These are phyloP conservation scores for Chrysaora quinquecirrha DNA, from an alignment of 30 jellyfish, hydroid and myxozoan species.

Conservation along the genomic window DNA sequence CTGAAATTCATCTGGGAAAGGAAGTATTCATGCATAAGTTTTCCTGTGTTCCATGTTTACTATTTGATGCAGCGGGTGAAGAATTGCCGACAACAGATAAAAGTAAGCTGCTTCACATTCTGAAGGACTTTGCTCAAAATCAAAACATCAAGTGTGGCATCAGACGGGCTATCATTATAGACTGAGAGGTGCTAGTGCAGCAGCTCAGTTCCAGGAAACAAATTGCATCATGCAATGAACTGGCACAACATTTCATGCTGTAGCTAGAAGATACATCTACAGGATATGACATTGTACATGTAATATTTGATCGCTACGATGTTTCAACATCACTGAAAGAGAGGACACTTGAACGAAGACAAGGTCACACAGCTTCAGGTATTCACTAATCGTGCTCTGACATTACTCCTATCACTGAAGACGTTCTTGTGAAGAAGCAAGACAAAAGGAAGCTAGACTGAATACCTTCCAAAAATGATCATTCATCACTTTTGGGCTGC, in stretches of 20 bases:
- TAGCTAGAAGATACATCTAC: constrained; percentile 27
- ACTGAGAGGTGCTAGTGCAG: constrained; percentile 27
- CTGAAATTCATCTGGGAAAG: constrained; percentile 27
- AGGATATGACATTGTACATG: constrained; percentile 43
- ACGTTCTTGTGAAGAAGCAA: constrained; percentile 41
- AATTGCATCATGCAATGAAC: constrained; percentile 27
- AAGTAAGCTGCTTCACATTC: constrained; percentile 46
- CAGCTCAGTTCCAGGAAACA: constrained; percentile 30
- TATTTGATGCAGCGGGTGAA: constrained; percentile 47
- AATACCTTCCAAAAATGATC: constrained; percentile 35
- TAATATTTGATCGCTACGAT: constrained; percentile 32
- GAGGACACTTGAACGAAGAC: constrained; percentile 39
- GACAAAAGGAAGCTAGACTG: constrained; percentile 52
- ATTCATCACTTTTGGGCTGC: constrained; percentile 30
- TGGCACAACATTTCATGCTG: constrained; percentile 31
- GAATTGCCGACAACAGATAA: constrained; percentile 46
- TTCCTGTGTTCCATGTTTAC: constrained; percentile 43
- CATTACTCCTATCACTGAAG: constrained; percentile 44
- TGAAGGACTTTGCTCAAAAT: constrained; percentile 29
- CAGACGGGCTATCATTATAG: constrained; percentile 24
- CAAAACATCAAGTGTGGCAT: constrained; percentile 16
- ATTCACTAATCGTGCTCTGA: constrained; percentile 31
- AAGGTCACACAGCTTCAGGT: constrained; percentile 27
- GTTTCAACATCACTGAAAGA: constrained; percentile 40
- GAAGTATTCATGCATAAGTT: constrained; percentile 23